A percentile compares a stretch with the other conserved stretches of the same genome.
These are phyloP conservation scores for Holocentrus rufus DNA, from an alignment of 2,797 vertebrate genomes.

Conservation along the genomic window DNA sequence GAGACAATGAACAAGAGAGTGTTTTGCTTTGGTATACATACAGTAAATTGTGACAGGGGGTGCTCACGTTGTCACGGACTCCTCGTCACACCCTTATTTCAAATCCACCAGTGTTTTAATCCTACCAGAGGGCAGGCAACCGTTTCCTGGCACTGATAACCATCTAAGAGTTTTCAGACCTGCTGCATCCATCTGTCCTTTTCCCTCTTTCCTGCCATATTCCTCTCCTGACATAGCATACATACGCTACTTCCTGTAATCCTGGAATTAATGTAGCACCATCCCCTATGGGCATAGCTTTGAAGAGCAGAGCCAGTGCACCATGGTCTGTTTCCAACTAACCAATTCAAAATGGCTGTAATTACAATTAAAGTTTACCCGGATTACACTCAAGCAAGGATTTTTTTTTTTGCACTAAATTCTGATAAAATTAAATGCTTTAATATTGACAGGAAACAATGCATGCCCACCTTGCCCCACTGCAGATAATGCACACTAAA, in stretches of 20 bases:
- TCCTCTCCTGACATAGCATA: conserved; percentile 56
- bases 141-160: conserved; percentile 63
- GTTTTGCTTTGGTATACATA: conserved; percentile 1
- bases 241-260: conserved; percentile 48
- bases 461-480: conserved; percentile 16
- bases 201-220: conserved; percentile 50
- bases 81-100: conserved; percentile 19
- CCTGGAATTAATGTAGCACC: conserved; percentile 39
- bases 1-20: conserved; percentile 8
- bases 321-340: conserved; percentile 33
- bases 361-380: conserved; percentile 9
- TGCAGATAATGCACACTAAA: conserved; percentile 50
- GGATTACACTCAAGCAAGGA: not conserved
- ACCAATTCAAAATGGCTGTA: conserved; percentile 27
- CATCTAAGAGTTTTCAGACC: conserved; percentile 57
- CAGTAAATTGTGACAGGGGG: conserved; percentile 15
- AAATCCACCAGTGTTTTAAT: conserved; percentile 38
- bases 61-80: conserved; percentile 18
- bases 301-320: conserved; percentile 39
- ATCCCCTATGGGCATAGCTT: conserved; percentile 38
- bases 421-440: conserved; percentile 18
- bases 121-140: not conserved
- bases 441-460: conserved; percentile 32
- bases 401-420: conserved; percentile 17
- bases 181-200: conserved; percentile 43